A percentile compares a stretch with the other conserved stretches of the same genome.
These are phyloP conservation scores for Mastomys natalensis DNA, from an alignment of 2,113 vertebrate species.

Conservation along the genomic window DNA sequence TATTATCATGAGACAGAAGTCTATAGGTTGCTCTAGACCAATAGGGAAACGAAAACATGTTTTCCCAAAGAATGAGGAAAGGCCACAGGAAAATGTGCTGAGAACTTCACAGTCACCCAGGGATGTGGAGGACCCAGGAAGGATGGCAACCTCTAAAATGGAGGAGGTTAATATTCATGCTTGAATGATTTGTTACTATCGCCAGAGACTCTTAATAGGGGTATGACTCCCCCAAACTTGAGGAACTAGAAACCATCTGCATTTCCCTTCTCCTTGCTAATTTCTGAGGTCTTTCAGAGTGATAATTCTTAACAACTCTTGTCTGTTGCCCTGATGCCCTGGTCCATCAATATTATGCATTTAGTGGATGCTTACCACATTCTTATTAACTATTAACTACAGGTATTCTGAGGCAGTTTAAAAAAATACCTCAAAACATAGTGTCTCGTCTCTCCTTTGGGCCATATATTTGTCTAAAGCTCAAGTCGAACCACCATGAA, in stretches of 20 bases:
- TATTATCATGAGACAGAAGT: neutral
- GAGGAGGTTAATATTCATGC: neutral
- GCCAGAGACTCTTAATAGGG: neutral
- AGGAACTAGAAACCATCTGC: neutral
- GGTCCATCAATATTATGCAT: neutral
- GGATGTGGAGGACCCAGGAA: neutral
- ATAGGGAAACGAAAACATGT: neutral
- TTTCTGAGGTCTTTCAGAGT: neutral
- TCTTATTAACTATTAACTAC: neutral
- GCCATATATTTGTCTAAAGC: constrained; percentile 14
- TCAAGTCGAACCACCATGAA: neutral
- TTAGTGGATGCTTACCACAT: neutral
- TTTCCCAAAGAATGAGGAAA: constrained; percentile 1
- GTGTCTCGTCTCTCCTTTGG: neutral
- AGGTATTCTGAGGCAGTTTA: neutral
- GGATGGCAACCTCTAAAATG: neutral
- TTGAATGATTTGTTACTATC: neutral
- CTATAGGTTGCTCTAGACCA: neutral
- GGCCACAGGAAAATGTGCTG: neutral
- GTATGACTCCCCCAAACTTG: neutral
- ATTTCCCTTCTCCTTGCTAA: neutral
- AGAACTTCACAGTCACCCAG: neutral
- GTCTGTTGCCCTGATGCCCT: neutral
- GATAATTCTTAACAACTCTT: neutral
- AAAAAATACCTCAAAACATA: neutral